A percentile compares a stretch with the other conserved stretches of the same genome.
These are phyloP conservation scores for Leucoptera coffeella DNA, from an alignment of 2,888 invertebrate species.

Conservation along the genomic window DNA sequence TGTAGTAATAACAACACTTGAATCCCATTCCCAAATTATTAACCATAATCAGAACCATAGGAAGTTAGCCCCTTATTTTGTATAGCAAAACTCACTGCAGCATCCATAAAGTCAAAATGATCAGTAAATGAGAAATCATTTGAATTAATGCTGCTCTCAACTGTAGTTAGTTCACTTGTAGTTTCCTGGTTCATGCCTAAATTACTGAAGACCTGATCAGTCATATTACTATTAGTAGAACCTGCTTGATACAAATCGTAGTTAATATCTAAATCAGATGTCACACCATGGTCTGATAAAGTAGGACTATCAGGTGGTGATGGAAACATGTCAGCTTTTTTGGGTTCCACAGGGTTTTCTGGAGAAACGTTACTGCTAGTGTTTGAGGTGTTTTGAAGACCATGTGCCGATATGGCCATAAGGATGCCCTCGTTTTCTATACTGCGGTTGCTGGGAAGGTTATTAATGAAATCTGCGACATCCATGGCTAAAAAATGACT, in stretches of 20 bases:
- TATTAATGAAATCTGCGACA: conserved; percentile 48
- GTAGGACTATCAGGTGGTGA: conserved; percentile 15
- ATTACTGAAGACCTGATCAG: neutral
- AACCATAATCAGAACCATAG: conserved; percentile 36
- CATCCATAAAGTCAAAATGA: conserved; percentile 58
- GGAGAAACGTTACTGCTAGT: conserved; percentile 15
- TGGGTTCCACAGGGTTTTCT: too few relatives aligned
- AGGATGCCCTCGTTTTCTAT: conserved; percentile 66
- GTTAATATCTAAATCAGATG: neutral
- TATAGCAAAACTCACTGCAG: conserved; percentile 70
- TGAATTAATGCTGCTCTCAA: conserved; percentile 11
- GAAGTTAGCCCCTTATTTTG: conserved; percentile 64
- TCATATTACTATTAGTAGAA: neutral
- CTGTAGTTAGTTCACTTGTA: neutral
- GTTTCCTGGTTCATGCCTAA: neutral
- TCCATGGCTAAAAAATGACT: conserved; percentile 26
- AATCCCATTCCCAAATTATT: conserved; percentile 9
- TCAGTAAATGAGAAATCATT: conserved; percentile 14
- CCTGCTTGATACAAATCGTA: too few relatives aligned
- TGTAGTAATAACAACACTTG: too few relatives aligned
- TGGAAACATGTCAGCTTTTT: conserved; percentile 6
- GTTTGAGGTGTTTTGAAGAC: conserved; percentile 44
- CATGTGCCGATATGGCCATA: conserved; percentile 70
- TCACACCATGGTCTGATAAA: conserved; percentile 15
- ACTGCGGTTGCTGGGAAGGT: conserved; percentile 47